phyloP scores from a whole-genome alignment of 2,113 vertebrate species.

The Condylura cristata region DNA sequence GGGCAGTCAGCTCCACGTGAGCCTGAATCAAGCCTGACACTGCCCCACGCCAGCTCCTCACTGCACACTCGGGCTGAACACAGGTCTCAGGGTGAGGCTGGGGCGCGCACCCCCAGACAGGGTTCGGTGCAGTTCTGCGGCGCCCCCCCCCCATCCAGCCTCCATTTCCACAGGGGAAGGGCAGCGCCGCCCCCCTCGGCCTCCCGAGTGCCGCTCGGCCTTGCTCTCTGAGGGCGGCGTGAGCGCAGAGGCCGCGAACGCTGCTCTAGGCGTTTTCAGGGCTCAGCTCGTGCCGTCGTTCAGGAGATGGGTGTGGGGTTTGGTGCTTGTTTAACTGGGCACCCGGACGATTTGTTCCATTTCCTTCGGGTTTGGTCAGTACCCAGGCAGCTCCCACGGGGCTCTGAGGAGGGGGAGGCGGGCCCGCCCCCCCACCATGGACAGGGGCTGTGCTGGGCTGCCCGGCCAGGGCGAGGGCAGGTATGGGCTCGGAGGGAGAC shows the following conservation, averaged over 20 bases:
- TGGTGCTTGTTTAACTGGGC: background rate
- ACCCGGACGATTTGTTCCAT: background rate
- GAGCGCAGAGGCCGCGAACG: background rate
- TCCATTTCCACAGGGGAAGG: no score
- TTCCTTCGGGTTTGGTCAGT: background rate
- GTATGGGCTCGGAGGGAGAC: background rate
- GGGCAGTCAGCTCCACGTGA: background rate
- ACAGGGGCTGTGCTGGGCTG: background rate
- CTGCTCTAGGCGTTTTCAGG: background rate
- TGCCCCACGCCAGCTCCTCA: background rate
- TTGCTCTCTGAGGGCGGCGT: no score
- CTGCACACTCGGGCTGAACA: no score
- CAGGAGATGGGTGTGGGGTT: background rate
- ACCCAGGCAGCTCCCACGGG: background rate
- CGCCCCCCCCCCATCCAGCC: background rate
- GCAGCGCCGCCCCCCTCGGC: background rate
- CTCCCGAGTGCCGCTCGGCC: background rate
- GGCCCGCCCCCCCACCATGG: no score
- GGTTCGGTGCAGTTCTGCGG: background rate
- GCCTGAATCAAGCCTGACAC: background rate
- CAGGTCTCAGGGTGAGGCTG: background rate
- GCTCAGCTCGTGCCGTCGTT: background rate
- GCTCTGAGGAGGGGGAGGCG: background rate
- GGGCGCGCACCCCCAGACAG: rapidly evolving
- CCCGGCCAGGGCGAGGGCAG: background rate